Conservation (phyloP, 37 sponge, comb jelly and placozoan genomes). For the Corticium candelabrum region DNA sequence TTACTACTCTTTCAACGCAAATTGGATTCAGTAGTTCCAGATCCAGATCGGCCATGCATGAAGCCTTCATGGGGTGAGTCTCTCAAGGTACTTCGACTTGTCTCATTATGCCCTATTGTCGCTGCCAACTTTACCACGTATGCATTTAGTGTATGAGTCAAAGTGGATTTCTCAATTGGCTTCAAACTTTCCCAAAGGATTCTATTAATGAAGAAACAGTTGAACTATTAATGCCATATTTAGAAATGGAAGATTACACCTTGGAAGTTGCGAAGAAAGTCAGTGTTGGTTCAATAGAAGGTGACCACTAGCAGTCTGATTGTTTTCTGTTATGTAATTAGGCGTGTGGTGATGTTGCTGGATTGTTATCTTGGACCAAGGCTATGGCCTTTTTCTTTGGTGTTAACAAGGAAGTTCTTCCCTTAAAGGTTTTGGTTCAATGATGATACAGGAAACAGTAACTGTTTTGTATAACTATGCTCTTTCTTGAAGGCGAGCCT, state of each 20-base stretch:
- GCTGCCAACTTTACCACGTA: no score
- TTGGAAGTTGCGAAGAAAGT: conserved; percentile 78
- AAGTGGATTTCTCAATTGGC: conserved; percentile 58
- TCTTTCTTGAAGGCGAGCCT: conserved; percentile 65
- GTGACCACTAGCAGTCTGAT: conserved; percentile 15
- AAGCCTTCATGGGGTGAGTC: conserved; percentile 28
- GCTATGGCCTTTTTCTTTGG: conserved; percentile 86
- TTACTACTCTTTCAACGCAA: conserved; percentile 13
- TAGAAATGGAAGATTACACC: conserved; percentile 88
- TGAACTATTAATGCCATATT: conserved; percentile 89
- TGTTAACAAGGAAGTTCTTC: conserved; percentile 96
- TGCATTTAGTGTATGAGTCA: conserved; percentile 83
- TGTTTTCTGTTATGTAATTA: no score
- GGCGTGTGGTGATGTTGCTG: conserved; percentile 98
- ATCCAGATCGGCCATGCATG: conserved; percentile 21
- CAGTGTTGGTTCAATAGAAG: no score
- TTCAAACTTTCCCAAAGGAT: conserved; percentile 86
- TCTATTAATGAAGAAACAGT: conserved; percentile 94
- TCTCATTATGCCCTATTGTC: neutral
- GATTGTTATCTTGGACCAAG: conserved; percentile 96
- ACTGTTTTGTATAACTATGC: neutral
- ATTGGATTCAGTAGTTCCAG: conserved; percentile 5
- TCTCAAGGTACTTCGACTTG: conserved; percentile 6
- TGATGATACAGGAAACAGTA: neutral
- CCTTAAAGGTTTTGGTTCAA: conserved; percentile 46